Conservation (phyloP, 2,113 vertebrate genomes). For the Neogale vison region DNA sequence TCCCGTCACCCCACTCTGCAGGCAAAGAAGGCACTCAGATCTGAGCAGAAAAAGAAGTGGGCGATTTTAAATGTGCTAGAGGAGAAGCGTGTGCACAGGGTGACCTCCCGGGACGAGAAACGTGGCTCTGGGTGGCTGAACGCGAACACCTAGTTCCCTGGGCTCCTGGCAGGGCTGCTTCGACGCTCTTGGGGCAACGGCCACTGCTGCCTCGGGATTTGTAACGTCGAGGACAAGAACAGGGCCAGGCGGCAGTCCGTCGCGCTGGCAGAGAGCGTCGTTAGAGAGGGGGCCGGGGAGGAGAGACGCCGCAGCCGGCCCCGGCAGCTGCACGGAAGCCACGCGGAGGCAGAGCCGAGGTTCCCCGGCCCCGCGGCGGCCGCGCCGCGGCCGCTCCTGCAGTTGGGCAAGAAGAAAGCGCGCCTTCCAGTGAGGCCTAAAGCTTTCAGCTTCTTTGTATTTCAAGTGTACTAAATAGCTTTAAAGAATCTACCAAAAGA, state of each 20-base stretch:
- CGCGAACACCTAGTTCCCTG: not conserved
- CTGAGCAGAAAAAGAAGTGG: not conserved
- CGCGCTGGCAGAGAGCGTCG: not conserved
- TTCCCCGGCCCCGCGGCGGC: not conserved
- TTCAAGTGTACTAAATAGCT: conserved; percentile 84
- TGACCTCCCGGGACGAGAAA: not conserved
- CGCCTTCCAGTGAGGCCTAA: conserved; percentile 67
- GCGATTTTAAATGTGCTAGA: not conserved
- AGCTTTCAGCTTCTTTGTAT: conserved; percentile 83
- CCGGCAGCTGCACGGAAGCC: not conserved
- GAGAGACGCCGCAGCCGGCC: no score
- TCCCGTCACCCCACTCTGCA: not conserved
- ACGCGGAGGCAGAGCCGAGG: not conserved
- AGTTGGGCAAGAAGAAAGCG: conserved; percentile 72
- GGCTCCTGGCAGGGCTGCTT: not conserved
- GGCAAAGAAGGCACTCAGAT: not conserved
- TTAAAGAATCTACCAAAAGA: conserved; percentile 79
- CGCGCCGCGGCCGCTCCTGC: conserved; percentile 56
- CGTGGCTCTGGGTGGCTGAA: not conserved
- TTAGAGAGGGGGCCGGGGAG: no score
- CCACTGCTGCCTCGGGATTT: not conserved
- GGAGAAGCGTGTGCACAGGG: not conserved
- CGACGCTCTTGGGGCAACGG: not conserved
- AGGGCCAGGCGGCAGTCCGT: not conserved
- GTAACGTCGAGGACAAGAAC: not conserved